A percentile compares a stretch with the other conserved stretches of the same genome.
These are phyloP conservation scores for Montipora cactus DNA, from an alignment of 64 coral and sea anemone species.

Conservation along the genomic window DNA sequence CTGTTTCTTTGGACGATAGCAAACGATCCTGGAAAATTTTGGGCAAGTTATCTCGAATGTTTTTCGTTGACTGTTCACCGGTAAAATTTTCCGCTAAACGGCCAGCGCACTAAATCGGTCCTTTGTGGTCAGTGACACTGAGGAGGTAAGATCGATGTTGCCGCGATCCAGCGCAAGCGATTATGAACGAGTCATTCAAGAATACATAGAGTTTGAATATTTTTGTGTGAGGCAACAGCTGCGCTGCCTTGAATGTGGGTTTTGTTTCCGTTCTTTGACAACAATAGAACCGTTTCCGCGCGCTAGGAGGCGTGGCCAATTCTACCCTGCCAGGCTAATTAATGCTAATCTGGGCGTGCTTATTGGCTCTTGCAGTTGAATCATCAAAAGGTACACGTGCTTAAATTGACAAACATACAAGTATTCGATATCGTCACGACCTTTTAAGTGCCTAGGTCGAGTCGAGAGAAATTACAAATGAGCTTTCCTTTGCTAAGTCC, in stretches of 20 bases:
- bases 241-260: slow-evolving; percentile 36
- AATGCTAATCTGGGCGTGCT: slow-evolving; percentile 29
- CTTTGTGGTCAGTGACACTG: neutral
- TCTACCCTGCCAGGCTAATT: slow-evolving; percentile 47
- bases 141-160: neutral
- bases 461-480: neutral
- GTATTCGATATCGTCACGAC: slow-evolving; percentile 1
- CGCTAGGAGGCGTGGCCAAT: slow-evolving; percentile 25
- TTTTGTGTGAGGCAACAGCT: slow-evolving; percentile 51
- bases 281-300: slow-evolving; percentile 62
- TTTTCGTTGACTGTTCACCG: neutral
- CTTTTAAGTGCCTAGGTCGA: slow-evolving; percentile 27
- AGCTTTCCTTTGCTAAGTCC: slow-evolving; percentile 15
- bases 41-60: neutral
- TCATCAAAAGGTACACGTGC: slow-evolving; percentile 56
- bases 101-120: neutral
- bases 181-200: slow-evolving; percentile 35
- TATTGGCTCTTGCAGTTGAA: slow-evolving; percentile 34
- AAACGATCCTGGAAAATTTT: slow-evolving; percentile 1
- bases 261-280: slow-evolving; percentile 60
- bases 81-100: neutral
- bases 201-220: slow-evolving; percentile 40
- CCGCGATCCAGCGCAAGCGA: slow-evolving; percentile 40
- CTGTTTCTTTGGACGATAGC: neutral
- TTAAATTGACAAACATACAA: slow-evolving; percentile 30